Conservation (phyloP, 2,113 vertebrate species). For the Megaleporinus macrocephalus region DNA sequence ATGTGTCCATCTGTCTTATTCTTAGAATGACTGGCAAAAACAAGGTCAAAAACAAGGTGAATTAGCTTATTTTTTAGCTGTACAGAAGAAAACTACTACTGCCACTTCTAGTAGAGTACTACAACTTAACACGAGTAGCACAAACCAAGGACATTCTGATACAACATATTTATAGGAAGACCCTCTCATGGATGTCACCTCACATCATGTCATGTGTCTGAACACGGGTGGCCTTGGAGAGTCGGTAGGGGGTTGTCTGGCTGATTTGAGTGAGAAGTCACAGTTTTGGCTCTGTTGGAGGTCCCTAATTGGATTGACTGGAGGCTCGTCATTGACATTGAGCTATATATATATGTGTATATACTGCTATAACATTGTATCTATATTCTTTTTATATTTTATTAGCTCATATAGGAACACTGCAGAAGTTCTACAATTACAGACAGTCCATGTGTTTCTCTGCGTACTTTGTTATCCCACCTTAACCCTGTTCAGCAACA, state of each 20-base stretch:
- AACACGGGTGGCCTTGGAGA: background rate
- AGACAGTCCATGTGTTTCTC: no score
- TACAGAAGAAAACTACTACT: no score
- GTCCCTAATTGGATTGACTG: background rate
- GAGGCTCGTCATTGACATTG: background rate
- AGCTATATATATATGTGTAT: no score
- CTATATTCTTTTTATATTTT: no score
- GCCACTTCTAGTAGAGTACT: background rate
- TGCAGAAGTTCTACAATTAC: no score
- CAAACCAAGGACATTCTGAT: background rate
- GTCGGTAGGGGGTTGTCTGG: background rate
- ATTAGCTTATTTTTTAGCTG: background rate
- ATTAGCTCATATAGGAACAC: no score
- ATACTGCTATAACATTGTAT: no score
- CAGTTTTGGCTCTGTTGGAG: background rate
- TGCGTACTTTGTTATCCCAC: no score
- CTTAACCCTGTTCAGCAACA: no score
- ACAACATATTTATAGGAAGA: background rate
- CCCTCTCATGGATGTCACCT: constrained; percentile 4
- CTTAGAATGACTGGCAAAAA: no score
- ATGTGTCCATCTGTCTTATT: no score
- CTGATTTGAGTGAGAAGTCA: constrained; percentile 2
- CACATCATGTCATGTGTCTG: background rate
- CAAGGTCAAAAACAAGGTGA: background rate
- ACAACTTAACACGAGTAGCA: background rate